These are phyloP conservation scores for Sylvilagus bachmani DNA, from an alignment of 2,113 vertebrate genomes.

Conservation along the genomic window DNA sequence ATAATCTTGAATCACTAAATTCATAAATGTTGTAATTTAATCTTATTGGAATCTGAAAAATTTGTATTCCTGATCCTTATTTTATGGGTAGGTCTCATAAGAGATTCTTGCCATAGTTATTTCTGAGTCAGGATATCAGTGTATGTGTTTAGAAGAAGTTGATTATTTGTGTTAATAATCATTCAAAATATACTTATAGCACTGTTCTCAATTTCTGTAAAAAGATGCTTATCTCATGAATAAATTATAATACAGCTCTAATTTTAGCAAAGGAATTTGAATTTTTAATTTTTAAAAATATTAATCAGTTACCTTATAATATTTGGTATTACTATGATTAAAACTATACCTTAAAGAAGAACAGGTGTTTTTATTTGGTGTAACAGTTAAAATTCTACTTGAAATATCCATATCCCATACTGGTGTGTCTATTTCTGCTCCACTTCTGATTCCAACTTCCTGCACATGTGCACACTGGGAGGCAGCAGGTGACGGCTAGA, in stretches of 20 bases:
- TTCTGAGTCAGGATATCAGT: background rate
- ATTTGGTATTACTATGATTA: background rate
- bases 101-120: background rate
- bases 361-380: no score
- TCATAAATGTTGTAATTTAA: background rate
- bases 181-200: background rate
- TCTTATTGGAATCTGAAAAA: background rate
- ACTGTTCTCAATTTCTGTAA: no score
- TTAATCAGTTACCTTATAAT: background rate
- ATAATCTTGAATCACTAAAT: background rate
- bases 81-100: background rate
- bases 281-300: conserved; percentile 23
- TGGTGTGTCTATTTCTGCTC: no score
- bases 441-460: no score
- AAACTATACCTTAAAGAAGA: background rate
- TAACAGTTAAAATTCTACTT: no score
- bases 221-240: no score
- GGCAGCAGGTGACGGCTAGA: no score
- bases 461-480: no score
- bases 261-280: background rate
- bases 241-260: background rate
- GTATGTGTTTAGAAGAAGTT: background rate
- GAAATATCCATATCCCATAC: no score
- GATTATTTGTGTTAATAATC: background rate
- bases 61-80: background rate